These are phyloP conservation scores for Drosophila pseudotakahashii DNA, from an alignment of 2,888 invertebrate species.

Conservation along the genomic window DNA sequence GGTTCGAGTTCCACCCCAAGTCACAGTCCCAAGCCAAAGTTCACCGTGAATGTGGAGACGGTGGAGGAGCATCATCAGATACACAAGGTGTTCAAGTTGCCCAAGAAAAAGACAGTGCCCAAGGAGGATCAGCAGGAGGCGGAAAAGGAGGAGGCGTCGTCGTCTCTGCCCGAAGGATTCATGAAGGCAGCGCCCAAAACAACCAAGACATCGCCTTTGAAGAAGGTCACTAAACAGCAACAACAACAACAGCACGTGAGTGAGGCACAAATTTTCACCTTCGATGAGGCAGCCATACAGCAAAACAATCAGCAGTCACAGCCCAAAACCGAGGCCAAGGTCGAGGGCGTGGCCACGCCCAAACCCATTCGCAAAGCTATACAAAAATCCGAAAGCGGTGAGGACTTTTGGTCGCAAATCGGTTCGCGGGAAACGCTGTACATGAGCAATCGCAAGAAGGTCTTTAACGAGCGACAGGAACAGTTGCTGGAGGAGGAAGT, in stretches of 20 bases:
- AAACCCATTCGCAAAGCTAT: conserved; percentile 74
- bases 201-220: conserved; percentile 66
- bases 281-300: conserved; percentile 51
- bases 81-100: conserved; percentile 81
- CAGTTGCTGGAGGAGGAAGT: conserved; percentile 41
- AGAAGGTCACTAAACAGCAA: conserved; percentile 35
- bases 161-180: conserved; percentile 70
- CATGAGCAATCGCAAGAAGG: conserved; percentile 86
- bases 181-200: conserved; percentile 73
- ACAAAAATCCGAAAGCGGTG: conserved; percentile 82
- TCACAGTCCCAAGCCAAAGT: conserved; percentile 77
- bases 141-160: background rate
- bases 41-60: conserved; percentile 83
- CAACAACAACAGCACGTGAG: conserved; percentile 24
- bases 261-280: conserved; percentile 66
- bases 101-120: conserved; percentile 80
- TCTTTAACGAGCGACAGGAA: conserved; percentile 83
- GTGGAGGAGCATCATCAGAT: conserved; percentile 82
- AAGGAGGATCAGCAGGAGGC: conserved; percentile 29
- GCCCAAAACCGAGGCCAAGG: conserved; percentile 29
- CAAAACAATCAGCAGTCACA: background rate
- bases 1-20: conserved; percentile 47
- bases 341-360: conserved; percentile 70
- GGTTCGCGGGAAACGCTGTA: conserved; percentile 88
- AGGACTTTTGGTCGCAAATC: conserved; percentile 88